These are phyloP conservation scores for Limnephilus rhombicus DNA, from an alignment of 2,888 invertebrate genomes.

Conservation along the genomic window DNA sequence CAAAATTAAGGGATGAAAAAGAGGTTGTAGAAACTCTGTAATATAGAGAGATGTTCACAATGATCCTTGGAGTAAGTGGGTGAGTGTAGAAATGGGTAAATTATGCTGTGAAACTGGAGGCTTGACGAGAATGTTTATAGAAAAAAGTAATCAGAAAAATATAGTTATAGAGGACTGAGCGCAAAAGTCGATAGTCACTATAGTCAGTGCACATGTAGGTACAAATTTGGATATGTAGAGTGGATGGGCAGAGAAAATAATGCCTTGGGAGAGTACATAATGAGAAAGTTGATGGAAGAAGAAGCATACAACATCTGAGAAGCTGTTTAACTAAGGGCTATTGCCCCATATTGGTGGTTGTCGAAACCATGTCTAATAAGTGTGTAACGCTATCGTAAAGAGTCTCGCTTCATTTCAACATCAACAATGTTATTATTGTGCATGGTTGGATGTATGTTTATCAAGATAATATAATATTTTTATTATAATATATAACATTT, in stretches of 20 bases:
- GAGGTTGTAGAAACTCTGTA: not conserved
- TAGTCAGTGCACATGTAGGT: not conserved
- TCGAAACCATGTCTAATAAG: not conserved
- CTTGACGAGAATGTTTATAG: not conserved
- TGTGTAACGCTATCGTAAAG: not conserved
- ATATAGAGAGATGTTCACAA: too few species aligned
- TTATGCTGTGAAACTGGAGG: too few species aligned
- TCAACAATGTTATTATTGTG: not conserved
- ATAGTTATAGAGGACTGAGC: not conserved
- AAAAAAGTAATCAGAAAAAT: not conserved
- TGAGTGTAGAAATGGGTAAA: too few species aligned
- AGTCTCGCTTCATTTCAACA: not conserved
- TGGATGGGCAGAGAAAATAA: not conserved
- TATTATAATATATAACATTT: not conserved
- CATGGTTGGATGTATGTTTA: not conserved
- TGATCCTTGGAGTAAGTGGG: too few species aligned
- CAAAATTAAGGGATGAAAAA: not conserved
- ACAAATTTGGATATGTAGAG: not conserved
- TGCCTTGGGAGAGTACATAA: not conserved
- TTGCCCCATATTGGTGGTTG: not conserved
- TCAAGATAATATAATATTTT: not conserved
- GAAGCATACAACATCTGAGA: too few species aligned
- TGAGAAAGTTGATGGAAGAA: too few species aligned
- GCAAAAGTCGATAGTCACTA: not conserved
- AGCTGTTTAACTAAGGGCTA: not conserved